Evolutionary conservation across 2,888 invertebrate genomes (phyloP), one percentile per base, ranked within the genome.

Genomic region (Apocheima hispidaria): DNA sequence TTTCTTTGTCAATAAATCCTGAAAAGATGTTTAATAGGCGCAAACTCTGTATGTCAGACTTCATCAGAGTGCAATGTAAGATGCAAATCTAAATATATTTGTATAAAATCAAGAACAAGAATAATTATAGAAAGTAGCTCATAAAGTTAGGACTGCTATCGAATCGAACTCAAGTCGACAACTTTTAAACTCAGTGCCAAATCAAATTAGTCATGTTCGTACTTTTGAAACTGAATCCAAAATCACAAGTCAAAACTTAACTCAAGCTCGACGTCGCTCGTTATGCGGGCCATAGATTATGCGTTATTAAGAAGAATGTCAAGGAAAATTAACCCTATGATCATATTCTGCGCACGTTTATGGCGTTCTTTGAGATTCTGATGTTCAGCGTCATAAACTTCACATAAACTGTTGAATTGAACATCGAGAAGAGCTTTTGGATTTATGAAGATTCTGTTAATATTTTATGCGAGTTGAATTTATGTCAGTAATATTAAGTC

Each of bases 401-500:
- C 46, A 23, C 55, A 51, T 60, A 55, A 60, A 55, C 44, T 56
- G 38, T 60, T 46, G 51, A 38, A 23, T 57, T 49, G 43, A 49
- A 20, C 36, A 36, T 36, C 48, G 20, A 38, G 26, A 23, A 30
- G 30, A 44, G 49, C 44, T 54, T 54, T 54, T 50, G 53, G 53
- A 53, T 49, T 52, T 53, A 52, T 58, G 57, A 43, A 57, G 41
- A 21, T 44, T 53, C 46, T 21, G 49, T 60, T 50, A 40, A 51
- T 57, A 50, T 54, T 59, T 56, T 55, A 55, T 55, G 50, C 4
- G 43, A 43, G 44, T 46, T 21, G 41, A 56, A 48, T 57, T 62
- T 57, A 62, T 62, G 61, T 52, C 35, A 3, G 12, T 52, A 52
- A 48, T 48, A 52, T 46, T 33, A 49, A 43, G 44, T 40, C 41